Evolutionary conservation across 2,113 vertebrate genomes (phyloP), one percentile per base, ranked within the genome.

Genomic region (Girardinichthys multiradiatus): DNA sequence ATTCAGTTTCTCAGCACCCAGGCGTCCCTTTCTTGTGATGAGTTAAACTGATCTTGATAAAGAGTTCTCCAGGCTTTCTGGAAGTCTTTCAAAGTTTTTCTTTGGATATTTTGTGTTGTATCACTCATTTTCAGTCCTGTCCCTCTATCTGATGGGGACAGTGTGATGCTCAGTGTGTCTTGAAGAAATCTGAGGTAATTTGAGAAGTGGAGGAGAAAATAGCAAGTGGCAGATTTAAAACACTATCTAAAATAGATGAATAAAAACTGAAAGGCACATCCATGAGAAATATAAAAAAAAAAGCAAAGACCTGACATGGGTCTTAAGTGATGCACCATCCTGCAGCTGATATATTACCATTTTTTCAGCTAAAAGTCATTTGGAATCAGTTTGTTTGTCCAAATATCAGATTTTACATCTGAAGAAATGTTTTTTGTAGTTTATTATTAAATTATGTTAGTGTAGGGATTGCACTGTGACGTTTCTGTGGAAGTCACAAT

Each of bases 211-310:
- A 54, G 48, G 48, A 24, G 48, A 54, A 54, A 54, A 54, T 54
- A n/a, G 48, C 21, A 54, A 54, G 48, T 54, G 48, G 21, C 48
- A 54, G 48, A 21, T 54, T 21, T 54, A 54, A 54, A 54, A 54
- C 21, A n/a, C 48, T 54, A 54, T 54, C 48, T 54, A 54, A 54
- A 54, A 54, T 54, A 54, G 48, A 54, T 54, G 48, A 54, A 54
- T 54, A 54, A 8, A 54, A 54, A n/a, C 19, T 54, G 48, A 21
- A 54, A 54, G 6, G 48, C 48, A n/a, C n/a, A 21, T 11, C 48
- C 48, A 24, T 54, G n/a, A 54, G 48, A 54, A 54, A 54, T 54
- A 21, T n/a, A 2, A 54, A 54, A 54, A 54, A 51, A 21, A 21
- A n/a, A 54, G 37, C 37, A 39, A 39, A 39, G 37, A 39, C 10